These are phyloP conservation scores for Lathronympha strigana DNA, from an alignment of 2,888 invertebrate genomes.

Conservation along the genomic window DNA sequence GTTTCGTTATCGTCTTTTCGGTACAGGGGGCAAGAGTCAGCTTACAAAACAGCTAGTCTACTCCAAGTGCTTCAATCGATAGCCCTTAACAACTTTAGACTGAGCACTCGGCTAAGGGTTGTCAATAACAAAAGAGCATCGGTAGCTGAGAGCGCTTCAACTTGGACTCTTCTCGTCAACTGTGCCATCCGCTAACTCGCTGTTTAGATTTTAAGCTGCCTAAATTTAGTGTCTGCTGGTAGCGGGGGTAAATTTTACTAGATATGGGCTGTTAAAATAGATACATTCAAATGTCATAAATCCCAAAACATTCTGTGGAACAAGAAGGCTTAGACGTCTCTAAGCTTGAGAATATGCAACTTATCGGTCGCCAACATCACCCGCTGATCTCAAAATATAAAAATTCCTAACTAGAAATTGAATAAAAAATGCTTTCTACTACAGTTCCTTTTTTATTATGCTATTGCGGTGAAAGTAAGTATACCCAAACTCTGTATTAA, in stretches of 20 bases:
- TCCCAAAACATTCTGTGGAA: too few relatives aligned
- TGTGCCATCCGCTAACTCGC: background rate
- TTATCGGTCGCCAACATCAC: too few relatives aligned
- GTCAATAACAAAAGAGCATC: slow-evolving; percentile 33
- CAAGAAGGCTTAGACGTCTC: too few relatives aligned
- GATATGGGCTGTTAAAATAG: too few relatives aligned
- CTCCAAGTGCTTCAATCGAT: slow-evolving; percentile 18
- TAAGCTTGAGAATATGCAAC: too few relatives aligned
- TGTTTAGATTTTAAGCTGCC: background rate
- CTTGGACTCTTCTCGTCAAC: slow-evolving; percentile 12
- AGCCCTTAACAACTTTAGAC: slow-evolving; percentile 18
- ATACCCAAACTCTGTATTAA: too few relatives aligned
- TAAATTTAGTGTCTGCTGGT: background rate
- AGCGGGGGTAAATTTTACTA: background rate
- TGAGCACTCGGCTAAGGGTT: slow-evolving; percentile 14
- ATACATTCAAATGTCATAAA: too few relatives aligned
- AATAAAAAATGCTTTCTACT: too few relatives aligned
- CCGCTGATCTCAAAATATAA: too few relatives aligned
- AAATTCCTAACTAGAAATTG: too few relatives aligned
- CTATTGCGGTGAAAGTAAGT: too few relatives aligned
- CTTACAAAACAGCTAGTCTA: slow-evolving; percentile 2
- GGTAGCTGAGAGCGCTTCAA: slow-evolving; percentile 14
- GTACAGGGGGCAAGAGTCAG: background rate
- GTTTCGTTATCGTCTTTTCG: background rate
- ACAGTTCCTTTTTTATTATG: too few relatives aligned